These are phyloP conservation scores for Nerophis ophidion DNA, from an alignment of 2,113 vertebrate genomes.

Conservation along the genomic window DNA sequence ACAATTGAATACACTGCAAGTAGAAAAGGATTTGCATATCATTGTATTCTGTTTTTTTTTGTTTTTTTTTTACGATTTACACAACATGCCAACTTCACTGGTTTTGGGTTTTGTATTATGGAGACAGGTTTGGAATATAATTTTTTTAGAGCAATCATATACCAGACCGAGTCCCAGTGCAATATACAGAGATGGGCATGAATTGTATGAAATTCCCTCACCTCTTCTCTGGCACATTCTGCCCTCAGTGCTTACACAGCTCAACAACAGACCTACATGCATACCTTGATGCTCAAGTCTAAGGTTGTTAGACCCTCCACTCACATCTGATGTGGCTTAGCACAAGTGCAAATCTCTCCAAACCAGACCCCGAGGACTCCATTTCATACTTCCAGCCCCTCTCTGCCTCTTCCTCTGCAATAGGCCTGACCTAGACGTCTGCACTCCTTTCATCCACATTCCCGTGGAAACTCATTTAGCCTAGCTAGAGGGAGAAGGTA, in stretches of 20 bases:
- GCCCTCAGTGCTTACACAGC: constrained; percentile 61
- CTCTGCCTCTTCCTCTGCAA: constrained; percentile 58
- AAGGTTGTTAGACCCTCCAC: constrained; percentile 68
- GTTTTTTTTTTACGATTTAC: no score
- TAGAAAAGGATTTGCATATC: no score
- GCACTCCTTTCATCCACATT: constrained; percentile 65
- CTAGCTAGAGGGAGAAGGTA: constrained; percentile 63
- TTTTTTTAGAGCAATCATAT: constrained; percentile 19
- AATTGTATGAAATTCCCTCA: constrained; percentile 53
- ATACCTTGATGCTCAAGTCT: constrained; percentile 64
- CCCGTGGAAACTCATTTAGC: constrained; percentile 73
- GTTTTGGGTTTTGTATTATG: no score
- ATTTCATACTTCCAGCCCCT: constrained; percentile 62
- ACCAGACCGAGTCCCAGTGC: constrained; percentile 13
- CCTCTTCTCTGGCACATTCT: constrained; percentile 49
- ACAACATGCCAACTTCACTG: no score
- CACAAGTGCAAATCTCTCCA: constrained; percentile 67
- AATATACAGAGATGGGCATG: constrained; percentile 47
- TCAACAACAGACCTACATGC: constrained; percentile 67
- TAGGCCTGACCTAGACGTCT: constrained; percentile 67
- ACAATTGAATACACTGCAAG: no score
- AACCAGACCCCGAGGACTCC: constrained; percentile 70
- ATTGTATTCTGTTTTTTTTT: no score
- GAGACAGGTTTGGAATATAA: no score
- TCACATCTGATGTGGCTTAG: constrained; percentile 70